phyloP scores from a whole-genome alignment of 2,888 invertebrate species.

The Hyppa rectilinea region DNA sequence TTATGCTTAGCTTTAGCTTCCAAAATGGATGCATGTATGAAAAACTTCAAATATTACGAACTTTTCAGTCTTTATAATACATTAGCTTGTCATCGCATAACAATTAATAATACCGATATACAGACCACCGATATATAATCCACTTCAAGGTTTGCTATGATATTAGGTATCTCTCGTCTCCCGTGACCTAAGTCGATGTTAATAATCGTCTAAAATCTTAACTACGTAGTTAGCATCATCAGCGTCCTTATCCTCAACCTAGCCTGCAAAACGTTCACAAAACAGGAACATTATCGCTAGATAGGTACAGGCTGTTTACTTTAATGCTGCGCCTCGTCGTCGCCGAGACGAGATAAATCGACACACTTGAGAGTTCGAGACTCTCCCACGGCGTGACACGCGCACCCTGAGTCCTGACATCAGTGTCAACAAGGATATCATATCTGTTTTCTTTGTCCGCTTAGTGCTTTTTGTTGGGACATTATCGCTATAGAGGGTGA shows the following conservation, averaged over 20 bases:
- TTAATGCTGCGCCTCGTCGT: slow-evolving; percentile 68
- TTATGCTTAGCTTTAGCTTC: too few species aligned
- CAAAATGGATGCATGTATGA: background rate
- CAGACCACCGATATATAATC: background rate
- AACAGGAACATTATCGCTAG: slow-evolving; percentile 53
- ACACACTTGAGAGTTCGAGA: slow-evolving; percentile 45
- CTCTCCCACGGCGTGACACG: slow-evolving; percentile 62
- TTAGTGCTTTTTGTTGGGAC: slow-evolving; percentile 46
- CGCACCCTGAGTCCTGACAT: slow-evolving; percentile 63
- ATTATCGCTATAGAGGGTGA: slow-evolving; percentile 38
- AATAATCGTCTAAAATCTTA: background rate
- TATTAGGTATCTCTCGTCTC: too few species aligned
- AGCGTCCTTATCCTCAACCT: slow-evolving; percentile 18
- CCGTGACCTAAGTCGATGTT: background rate
- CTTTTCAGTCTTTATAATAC: background rate
- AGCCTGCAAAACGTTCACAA: slow-evolving; percentile 48
- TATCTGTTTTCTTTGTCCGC: slow-evolving; percentile 60
- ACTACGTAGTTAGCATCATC: background rate
- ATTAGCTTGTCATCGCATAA: background rate
- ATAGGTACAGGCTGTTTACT: slow-evolving; percentile 66
- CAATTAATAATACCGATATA: background rate
- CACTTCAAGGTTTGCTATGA: background rate
- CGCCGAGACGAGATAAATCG: slow-evolving; percentile 67
- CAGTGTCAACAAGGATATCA: slow-evolving; percentile 67
- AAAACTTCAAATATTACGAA: background rate